A percentile compares a stretch with the other conserved stretches of the same genome.
These are phyloP conservation scores for Leucopsar rothschildi DNA, from an alignment of 2,113 vertebrate genomes.

Conservation along the genomic window DNA sequence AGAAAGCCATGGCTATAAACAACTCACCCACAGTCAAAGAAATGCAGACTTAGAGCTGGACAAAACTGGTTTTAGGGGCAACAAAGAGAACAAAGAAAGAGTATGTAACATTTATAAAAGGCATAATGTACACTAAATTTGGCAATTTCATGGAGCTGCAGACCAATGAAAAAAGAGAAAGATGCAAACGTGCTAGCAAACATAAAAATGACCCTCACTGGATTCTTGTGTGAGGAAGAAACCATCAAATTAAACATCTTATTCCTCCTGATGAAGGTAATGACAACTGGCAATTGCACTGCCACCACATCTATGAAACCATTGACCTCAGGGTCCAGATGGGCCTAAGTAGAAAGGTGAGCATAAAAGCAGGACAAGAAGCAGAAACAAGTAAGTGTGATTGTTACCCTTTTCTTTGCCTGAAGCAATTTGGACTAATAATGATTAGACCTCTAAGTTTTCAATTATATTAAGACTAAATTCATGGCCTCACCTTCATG, in stretches of 20 bases:
- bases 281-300: neutral
- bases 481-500: neutral
- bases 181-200: neutral
- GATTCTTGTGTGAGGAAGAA: neutral
- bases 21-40: constrained; percentile 56
- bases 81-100: constrained; percentile 57
- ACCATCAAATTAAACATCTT: neutral
- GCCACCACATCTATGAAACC: neutral
- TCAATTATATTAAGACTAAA: neutral
- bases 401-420: neutral
- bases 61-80: constrained; percentile 55
- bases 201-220: neutral
- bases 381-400: neutral
- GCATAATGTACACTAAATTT: neutral
- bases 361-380: neutral
- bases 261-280: neutral
- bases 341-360: neutral
- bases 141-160: neutral
- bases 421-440: neutral
- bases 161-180: neutral
- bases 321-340: neutral
- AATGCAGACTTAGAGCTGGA: constrained; percentile 52
- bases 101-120: constrained; percentile 26
- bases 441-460: neutral
- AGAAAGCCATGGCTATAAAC: constrained; percentile 21